A percentile compares a stretch with the other conserved stretches of the same genome.
Evolutionary conservation across 2,113 vertebrate genomes (phyloP).

Genomic region (Melanotaenia duboulayi): DNA sequence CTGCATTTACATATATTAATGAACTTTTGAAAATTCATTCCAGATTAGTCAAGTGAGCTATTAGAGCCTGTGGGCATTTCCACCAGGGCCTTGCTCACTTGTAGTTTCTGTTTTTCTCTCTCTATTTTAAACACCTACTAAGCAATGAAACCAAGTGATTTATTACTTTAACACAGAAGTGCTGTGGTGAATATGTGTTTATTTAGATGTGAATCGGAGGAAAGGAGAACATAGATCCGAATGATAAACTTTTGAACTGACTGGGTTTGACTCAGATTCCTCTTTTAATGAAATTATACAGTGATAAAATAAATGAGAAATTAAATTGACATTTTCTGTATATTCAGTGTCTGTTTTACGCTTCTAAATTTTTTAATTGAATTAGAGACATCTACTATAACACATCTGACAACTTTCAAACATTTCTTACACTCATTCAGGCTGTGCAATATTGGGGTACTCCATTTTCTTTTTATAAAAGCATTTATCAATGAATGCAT

Average conservation of each 20-base stretch:
- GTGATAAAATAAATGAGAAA: slow-evolving; percentile 3
- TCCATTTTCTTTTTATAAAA: slow-evolving; percentile 4
- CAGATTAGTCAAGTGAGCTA: slow-evolving; percentile 77
- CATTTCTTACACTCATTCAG: neutral
- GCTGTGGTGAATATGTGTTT: slow-evolving; percentile 49
- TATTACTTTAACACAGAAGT: slow-evolving; percentile 39
- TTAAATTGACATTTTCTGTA: neutral
- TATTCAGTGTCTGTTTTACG: slow-evolving; percentile 5
- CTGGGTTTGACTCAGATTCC: slow-evolving; percentile 54
- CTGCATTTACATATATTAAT: slow-evolving; percentile 83
- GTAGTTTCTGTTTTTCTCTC: slow-evolving; percentile 33
- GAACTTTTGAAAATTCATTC: slow-evolving; percentile 77
- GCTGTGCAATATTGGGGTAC: slow-evolving; percentile 7
- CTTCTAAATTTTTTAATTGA: neutral
- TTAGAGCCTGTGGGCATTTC: slow-evolving; percentile 70
- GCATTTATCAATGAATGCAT: slow-evolving; percentile 14
- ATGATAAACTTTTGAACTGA: slow-evolving; percentile 32
- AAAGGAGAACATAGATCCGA: slow-evolving; percentile 49
- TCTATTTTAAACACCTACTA: slow-evolving; percentile 24
- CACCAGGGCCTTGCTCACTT: slow-evolving; percentile 38
- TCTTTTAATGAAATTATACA: slow-evolving; percentile 44
- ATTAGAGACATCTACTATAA: slow-evolving; percentile 16
- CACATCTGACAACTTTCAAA: neutral
- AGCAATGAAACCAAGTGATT: slow-evolving; percentile 43
- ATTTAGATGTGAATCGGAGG: slow-evolving; percentile 55